A percentile compares a stretch with the other conserved stretches of the same genome.
Evolutionary conservation across 2,113 vertebrate genomes (phyloP).

Genomic region (Pelecanus crispus): DNA sequence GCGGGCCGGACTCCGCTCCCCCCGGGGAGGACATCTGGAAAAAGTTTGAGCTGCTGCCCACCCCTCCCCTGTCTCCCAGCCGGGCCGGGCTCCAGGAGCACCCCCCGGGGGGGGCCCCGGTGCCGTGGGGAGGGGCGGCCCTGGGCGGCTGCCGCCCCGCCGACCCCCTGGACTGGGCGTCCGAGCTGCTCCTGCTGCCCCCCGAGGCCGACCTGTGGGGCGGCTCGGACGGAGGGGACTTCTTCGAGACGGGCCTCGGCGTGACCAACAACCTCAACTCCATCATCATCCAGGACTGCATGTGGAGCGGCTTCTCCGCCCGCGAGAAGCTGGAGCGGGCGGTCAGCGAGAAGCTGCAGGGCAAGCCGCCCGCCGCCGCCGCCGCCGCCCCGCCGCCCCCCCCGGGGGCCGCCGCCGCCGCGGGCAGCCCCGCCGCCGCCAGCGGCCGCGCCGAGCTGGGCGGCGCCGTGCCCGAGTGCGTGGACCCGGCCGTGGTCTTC

Average conservation of each 20-base stretch:
- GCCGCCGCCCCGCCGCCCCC: background rate
- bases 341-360: slow-evolving; percentile 89
- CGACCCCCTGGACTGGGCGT: slow-evolving; percentile 91
- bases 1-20: slow-evolving; percentile 92
- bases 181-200: slow-evolving; percentile 87
- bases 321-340: slow-evolving; percentile 92
- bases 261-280: slow-evolving; percentile 84
- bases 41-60: slow-evolving; percentile 97
- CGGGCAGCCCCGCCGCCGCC: background rate
- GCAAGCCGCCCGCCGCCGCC: slow-evolving; percentile 62
- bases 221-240: slow-evolving; percentile 73
- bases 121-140: slow-evolving; percentile 51
- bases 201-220: slow-evolving; percentile 81
- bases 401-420: background rate
- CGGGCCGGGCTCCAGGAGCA: slow-evolving; percentile 85
- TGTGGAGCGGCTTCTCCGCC: slow-evolving; percentile 98
- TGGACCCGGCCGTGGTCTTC: slow-evolving; percentile 89
- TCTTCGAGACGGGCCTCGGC: slow-evolving; percentile 73
- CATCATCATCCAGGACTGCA: slow-evolving; percentile 97
- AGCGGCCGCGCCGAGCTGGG: slow-evolving; percentile 66
- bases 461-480: slow-evolving; percentile 81
- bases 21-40: slow-evolving; percentile 99
- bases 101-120: slow-evolving; percentile 46
- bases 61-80: slow-evolving; percentile 95
- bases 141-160: slow-evolving; percentile 72